Evolutionary conservation across 2,113 vertebrate genomes (phyloP), one percentile per base, ranked within the genome.

Genomic region (Hydrochoerus hydrochaeris): DNA sequence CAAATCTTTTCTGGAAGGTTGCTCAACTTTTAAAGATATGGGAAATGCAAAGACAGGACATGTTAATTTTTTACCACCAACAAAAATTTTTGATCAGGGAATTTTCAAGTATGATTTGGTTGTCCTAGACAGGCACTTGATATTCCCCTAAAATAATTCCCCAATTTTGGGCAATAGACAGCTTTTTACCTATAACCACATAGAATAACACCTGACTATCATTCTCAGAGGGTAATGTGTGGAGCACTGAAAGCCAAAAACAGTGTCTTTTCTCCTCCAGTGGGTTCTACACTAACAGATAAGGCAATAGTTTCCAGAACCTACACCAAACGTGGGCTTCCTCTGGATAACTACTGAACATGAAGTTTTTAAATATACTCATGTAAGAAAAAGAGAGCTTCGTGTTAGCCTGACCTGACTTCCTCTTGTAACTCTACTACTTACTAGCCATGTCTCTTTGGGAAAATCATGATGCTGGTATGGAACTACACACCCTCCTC

Each of bases 91-190:
- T 71, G 30, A 87, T 44, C 38, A 90, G 81, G 30, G 65, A 91
- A 82, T 97, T 85, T 78, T 44, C 13, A 71, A 85, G 32, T 85
- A 88, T 65, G 49, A 93, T 32, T 71, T 2, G n/a, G n/a, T 65
- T 71, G 5, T 69, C 88, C 86, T 88, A 67, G 58, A 52, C 2
- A 54, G 28, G 6, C 73, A 35, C 82, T 80, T 96, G 46, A 86
- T 26, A 71, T 88, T 73, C 38, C 30, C 49, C 57, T 82, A 35
- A 95, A 95, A 52, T 93, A 46, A 83, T 96, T 97, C 83, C 65
- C 54, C 16, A 81, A 46, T 58, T 69, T 83, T 32, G 46, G 57
- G 28, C 16, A 32, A 71, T 44, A 52, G 65, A 85, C 35, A 83
- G 30, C 10, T 81, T 91, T 86, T 86, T 32, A 67, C 83, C 32